phyloP scores from a whole-genome alignment of 2,888 invertebrate genomes.

The Caenorhabditis panamensis region DNA sequence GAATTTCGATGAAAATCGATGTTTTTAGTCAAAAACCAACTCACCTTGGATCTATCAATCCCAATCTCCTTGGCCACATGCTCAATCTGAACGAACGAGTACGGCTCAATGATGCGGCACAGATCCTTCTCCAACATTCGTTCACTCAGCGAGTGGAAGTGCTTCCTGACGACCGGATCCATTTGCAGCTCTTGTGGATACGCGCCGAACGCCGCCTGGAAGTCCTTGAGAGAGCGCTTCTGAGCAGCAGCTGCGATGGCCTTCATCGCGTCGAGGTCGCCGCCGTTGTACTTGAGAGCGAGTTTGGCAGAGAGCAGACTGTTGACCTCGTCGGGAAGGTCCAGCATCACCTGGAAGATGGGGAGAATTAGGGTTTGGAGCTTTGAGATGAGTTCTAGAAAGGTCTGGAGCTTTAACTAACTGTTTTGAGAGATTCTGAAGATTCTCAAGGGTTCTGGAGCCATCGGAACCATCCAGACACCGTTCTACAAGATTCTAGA shows the following conservation, averaged over 20 bases:
- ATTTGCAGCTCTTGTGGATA: constrained; percentile 82
- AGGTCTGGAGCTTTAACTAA: too few species aligned
- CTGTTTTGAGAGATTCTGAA: too few species aligned
- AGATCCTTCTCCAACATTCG: constrained; percentile 96
- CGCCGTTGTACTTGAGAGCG: constrained; percentile 93
- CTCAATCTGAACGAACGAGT: constrained; percentile 90
- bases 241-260: constrained; percentile 96
- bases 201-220: constrained; percentile 86
- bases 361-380: too few species aligned
- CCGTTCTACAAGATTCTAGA: too few species aligned
- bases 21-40: neutral
- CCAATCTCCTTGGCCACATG: constrained; percentile 79
- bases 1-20: too few species aligned
- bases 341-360: constrained; percentile 77
- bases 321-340: constrained; percentile 78
- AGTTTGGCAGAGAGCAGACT: constrained; percentile 92
- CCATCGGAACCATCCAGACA: too few species aligned
- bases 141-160: constrained; percentile 96
- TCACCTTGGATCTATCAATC: constrained; percentile 81
- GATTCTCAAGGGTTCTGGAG: too few species aligned
- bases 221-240: constrained; percentile 96
- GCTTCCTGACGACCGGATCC: constrained; percentile 96
- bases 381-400: too few species aligned
- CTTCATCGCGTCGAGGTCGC: constrained; percentile 97
- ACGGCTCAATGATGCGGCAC: constrained; percentile 96